Conservation (phyloP, 2,797 vertebrate genomes). For the Arnoldichthys spilopterus region DNA sequence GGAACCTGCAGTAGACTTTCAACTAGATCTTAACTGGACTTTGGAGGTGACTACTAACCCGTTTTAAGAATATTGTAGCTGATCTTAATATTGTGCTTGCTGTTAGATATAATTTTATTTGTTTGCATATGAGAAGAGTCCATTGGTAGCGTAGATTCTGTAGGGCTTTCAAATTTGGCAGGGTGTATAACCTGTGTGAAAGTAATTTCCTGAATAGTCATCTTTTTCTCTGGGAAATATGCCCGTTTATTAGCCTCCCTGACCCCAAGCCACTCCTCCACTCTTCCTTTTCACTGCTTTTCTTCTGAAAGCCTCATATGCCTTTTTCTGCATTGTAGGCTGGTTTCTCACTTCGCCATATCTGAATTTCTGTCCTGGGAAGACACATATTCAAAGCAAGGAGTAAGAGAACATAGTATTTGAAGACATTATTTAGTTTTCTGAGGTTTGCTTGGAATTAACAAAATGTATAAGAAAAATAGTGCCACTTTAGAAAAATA, state of each 20-base stretch:
- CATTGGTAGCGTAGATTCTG: neutral
- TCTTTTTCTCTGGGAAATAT: slow-evolving; percentile 60
- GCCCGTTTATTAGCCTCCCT: slow-evolving; percentile 46
- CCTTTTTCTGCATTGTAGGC: slow-evolving; percentile 10
- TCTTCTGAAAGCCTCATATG: neutral
- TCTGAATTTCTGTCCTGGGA: neutral
- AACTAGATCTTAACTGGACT: neutral
- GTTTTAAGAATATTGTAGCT: neutral
- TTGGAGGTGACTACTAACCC: neutral
- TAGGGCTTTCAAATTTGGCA: slow-evolving; percentile 59
- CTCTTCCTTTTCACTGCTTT: slow-evolving; percentile 17
- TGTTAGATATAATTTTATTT: neutral
- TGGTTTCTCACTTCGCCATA: slow-evolving; percentile 17
- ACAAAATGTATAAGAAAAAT: too few relatives aligned
- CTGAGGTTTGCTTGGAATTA: too few relatives aligned
- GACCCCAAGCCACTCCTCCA: slow-evolving; percentile 11
- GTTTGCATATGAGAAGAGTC: neutral
- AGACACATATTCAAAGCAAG: slow-evolving; percentile 3
- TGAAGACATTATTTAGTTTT: too few relatives aligned
- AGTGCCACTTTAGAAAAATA: too few relatives aligned
- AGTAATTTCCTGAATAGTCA: slow-evolving; percentile 69
- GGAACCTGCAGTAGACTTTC: neutral
- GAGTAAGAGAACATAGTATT: too few relatives aligned
- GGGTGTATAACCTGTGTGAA: slow-evolving; percentile 58
- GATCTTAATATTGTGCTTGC: neutral